Base-by-base conservation (phyloP, 1,140 invertebrate genomes). In the Drosophila nasuta region DNA sequence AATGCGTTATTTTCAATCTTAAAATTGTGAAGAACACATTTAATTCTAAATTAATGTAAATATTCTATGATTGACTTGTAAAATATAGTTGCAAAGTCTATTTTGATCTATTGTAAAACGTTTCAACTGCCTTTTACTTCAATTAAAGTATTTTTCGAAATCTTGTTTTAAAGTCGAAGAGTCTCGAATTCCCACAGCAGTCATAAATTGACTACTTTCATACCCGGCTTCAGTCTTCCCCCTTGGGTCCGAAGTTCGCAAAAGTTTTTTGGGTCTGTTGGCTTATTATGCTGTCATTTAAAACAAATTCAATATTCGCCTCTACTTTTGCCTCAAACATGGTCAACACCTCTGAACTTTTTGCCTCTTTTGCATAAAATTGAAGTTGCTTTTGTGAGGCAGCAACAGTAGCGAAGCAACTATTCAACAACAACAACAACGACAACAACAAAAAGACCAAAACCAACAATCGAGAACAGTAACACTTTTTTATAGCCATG, bases 311-410 rank as follows among this genome's bases (percentile, higher is more conserved):
- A 87, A 88, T 87, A 87, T 87, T 77, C 83, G 72, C 79, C 57
- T 51, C 69, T 66, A 48, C 68, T 87, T 86, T 79, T 77, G 64
- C 64, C 64, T 46, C 46, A 64, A 76, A 71, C 77, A 68, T 77
- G 83, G 83, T 87, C 83, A 80, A 82, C 85, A 88, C 83, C 83
- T 80, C 70, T 87, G 83, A 87, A 87, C 83, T 87, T 87, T 88
- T 52, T 63, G 73, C 57, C 77, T 59, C 54, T 77, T 83, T 82
- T 74, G 77, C 77, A 83, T 83, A 62, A 83, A 79, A 79, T 77
- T 70, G 73, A 73, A 74, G 60, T 56, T n/a, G 60, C 66, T 45
- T 28, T 49, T 25, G 43, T 67, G 52, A 60, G 56, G 28, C 6
- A 46, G 41, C 41, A 10, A 57, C 62, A 66, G 57, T 28, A 76